Percentiles rank a stretch among this genome's conserved stretches.
Conservation (phyloP, 2,888 invertebrate genomes). For the Meiosimyza platycephala region DNA sequence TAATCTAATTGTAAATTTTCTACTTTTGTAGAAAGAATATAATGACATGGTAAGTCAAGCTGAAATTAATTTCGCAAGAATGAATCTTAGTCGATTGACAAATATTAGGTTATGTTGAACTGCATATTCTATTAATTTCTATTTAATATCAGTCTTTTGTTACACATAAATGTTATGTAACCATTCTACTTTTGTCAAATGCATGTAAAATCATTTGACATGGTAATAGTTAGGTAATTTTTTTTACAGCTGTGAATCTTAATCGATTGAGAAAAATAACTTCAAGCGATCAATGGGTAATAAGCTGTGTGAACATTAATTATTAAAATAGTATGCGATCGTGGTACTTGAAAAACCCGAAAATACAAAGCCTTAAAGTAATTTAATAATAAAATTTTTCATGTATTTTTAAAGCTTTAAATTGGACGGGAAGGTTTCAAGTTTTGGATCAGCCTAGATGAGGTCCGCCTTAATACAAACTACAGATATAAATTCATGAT, state of each 20-base stretch:
- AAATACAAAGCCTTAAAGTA: too few species aligned
- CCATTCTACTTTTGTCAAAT: constrained; percentile 52
- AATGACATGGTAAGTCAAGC: constrained; percentile 45
- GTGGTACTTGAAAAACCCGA: too few species aligned
- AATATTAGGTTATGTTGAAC: constrained; percentile 40
- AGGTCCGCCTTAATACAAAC: too few species aligned
- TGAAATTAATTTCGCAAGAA: constrained; percentile 47
- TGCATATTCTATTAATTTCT: not conserved
- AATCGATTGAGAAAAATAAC: constrained; percentile 41
- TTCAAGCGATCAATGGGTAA: constrained; percentile 53
- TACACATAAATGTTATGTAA: constrained; percentile 33
- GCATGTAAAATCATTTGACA: constrained; percentile 32
- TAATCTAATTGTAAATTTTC: constrained; percentile 37
- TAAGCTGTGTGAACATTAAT: constrained; percentile 42
- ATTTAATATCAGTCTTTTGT: too few species aligned
- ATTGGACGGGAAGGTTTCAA: too few species aligned
- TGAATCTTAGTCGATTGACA: constrained; percentile 50
- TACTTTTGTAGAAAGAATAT: constrained; percentile 38
- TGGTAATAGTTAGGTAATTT: constrained; percentile 46
- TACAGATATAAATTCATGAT: too few species aligned
- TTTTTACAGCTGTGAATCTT: constrained; percentile 54
- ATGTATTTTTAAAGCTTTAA: too few species aligned
- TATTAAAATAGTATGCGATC: too few species aligned
- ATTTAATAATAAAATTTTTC: too few species aligned
- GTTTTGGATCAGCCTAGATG: too few species aligned